Evolutionary conservation across 2,888 invertebrate species (phyloP).

Genomic region (Cabera pusaria): DNA sequence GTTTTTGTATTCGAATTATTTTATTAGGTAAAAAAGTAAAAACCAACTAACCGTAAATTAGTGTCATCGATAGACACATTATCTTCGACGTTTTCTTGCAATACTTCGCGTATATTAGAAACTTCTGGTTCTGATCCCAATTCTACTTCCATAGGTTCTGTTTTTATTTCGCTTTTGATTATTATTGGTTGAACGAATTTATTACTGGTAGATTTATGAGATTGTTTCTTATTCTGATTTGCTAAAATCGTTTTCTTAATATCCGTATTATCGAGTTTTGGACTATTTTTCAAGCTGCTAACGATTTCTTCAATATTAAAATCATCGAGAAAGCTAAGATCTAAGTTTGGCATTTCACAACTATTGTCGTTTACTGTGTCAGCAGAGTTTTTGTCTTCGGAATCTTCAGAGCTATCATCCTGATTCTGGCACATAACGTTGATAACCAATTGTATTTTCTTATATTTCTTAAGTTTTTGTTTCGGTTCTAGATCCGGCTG

Average conservation of each 20-base stretch:
- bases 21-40: no score
- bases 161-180: slow-evolving; percentile 16
- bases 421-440: slow-evolving; percentile 42
- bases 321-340: slow-evolving; percentile 64
- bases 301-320: slow-evolving; percentile 65
- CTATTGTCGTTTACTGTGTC: slow-evolving; percentile 10
- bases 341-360: slow-evolving; percentile 32
- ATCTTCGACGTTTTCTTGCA: background rate
- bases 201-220: background rate
- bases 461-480: slow-evolving; percentile 30
- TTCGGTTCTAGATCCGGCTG: slow-evolving; percentile 4
- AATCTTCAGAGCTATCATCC: slow-evolving; percentile 24
- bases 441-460: slow-evolving; percentile 51
- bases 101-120: no score
- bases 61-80: background rate
- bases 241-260: slow-evolving; percentile 5
- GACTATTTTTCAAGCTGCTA: slow-evolving; percentile 44
- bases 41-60: no score
- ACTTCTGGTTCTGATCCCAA: no score
- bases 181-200: slow-evolving; percentile 14
- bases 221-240: slow-evolving; percentile 2
- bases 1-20: no score
- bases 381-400: slow-evolving; percentile 25
- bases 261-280: slow-evolving; percentile 17
- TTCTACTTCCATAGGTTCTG: background rate